Evolutionary conservation across 1,140 invertebrate species (phyloP), one percentile per base, ranked within the genome.

Genomic region (Caenorhabditis briggsae): DNA sequence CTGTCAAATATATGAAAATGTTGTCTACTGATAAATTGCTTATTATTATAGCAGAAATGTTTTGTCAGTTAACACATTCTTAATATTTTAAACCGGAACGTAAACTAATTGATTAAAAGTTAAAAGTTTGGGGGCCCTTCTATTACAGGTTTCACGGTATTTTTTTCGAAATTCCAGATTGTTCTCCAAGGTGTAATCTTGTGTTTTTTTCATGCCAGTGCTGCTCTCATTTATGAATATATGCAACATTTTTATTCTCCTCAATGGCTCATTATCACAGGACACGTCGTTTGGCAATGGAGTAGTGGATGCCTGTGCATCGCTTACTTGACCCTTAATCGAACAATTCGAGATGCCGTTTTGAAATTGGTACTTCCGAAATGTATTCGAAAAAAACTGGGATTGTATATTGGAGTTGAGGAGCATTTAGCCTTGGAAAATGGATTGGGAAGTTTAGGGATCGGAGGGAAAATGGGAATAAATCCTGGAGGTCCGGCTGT

Each of bases 121-220:
- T n/a, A n/a, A n/a, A n/a, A n/a, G n/a, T 33, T 33, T 2, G 33
- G 33, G 33, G 33, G 33, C 3, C 33, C 33, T 33, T 33, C 33
- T 33, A 33, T 33, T 33, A 33, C 33, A 33, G 3, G 33, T 33
- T 33, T 33, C 33, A 33, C 33, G 33, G 33, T 33, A 33, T 3
- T 33, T 33, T 33, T 33, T 33, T 33, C 16, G 0, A 5, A 64
- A 12, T 86, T 86, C 11, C 53, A 86, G 85, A 74, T 86, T 9
- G 59, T 86, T 5, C 7, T 61, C 7, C 85, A 86, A 59, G 64
- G 59, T 5, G 53, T 74, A 7, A 43, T 82, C n/a, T 12, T 86
- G 0, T 86, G 85, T 58, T 82, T 74, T 53, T 86, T 86, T 23
- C 74, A 78, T 41, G 25, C 48, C 0, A 23, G 14, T 11, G 74